phyloP scores from a whole-genome alignment of 2,888 invertebrate genomes.

The Drosophila acutilabella region DNA sequence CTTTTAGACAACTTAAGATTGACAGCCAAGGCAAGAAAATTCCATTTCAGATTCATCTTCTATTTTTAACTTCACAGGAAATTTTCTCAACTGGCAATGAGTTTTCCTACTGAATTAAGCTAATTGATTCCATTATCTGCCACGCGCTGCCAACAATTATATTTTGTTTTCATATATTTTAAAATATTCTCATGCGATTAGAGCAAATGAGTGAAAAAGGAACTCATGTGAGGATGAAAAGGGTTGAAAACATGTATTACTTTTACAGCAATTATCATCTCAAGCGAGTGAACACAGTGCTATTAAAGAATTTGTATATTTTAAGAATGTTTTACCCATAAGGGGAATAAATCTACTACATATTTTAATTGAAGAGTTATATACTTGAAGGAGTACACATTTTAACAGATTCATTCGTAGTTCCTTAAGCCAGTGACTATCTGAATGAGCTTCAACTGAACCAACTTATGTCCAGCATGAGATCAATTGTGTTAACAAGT shows the following conservation, averaged over 20 bases:
- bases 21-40: conserved; percentile 11
- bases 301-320: too few relatives aligned
- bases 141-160: conserved; percentile 11
- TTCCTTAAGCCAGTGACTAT: too few relatives aligned
- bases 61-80: conserved; percentile 14
- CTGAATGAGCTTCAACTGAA: background rate
- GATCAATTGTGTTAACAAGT: background rate
- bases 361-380: too few relatives aligned
- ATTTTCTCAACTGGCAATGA: conserved; percentile 22
- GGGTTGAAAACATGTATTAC: too few relatives aligned
- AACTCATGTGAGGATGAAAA: too few relatives aligned
- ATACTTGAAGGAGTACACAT: too few relatives aligned
- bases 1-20: conserved; percentile 14
- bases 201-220: background rate
- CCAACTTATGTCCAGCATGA: background rate
- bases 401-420: too few relatives aligned
- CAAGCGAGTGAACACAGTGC: too few relatives aligned
- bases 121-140: conserved; percentile 48
- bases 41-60: conserved; percentile 6
- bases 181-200: background rate
- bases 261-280: too few relatives aligned
- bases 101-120: conserved; percentile 36
- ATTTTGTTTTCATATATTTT: background rate
- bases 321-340: too few relatives aligned
- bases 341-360: too few relatives aligned